These are phyloP conservation scores for Patella pellucida DNA, from an alignment of 2,888 invertebrate species.

Conservation along the genomic window DNA sequence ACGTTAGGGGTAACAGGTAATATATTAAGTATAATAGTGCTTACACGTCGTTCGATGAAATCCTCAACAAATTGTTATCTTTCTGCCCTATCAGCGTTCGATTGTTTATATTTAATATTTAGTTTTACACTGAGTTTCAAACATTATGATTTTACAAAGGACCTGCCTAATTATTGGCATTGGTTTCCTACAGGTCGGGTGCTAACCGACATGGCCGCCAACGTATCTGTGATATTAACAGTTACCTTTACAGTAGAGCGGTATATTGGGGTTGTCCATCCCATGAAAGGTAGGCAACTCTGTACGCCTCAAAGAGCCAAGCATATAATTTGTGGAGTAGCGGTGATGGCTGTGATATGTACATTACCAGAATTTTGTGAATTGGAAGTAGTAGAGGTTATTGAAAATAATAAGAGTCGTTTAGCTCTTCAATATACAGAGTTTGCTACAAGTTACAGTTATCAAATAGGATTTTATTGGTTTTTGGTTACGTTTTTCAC, in stretches of 20 bases:
- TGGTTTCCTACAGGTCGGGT: constrained; percentile 75
- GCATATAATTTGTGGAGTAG: constrained; percentile 77
- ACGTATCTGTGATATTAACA: constrained; percentile 82
- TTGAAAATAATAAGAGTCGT: constrained; percentile 33
- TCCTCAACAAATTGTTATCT: constrained; percentile 75
- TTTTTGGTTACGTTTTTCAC: constrained; percentile 72
- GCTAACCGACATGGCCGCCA: constrained; percentile 78
- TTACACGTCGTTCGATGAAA: constrained; percentile 64
- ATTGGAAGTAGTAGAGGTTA: constrained; percentile 33
- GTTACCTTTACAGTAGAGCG: constrained; percentile 83
- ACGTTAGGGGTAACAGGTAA: constrained; percentile 63
- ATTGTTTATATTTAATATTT: constrained; percentile 79
- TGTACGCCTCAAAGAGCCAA: constrained; percentile 79
- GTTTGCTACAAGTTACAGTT: constrained; percentile 74
- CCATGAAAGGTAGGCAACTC: constrained; percentile 76
- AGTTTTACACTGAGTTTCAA: constrained; percentile 78
- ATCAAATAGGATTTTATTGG: constrained; percentile 77
- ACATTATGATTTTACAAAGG: constrained; percentile 74
- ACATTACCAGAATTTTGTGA: constrained; percentile 80
- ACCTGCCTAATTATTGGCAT: constrained; percentile 73
- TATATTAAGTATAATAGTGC: constrained; percentile 61
- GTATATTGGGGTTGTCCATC: constrained; percentile 83
- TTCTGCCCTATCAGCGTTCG: constrained; percentile 81
- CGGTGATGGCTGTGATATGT: constrained; percentile 76
- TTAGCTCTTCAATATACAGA: constrained; percentile 53